These are phyloP conservation scores for Nebria brevicollis DNA, from an alignment of 2,888 invertebrate species.

Conservation along the genomic window DNA sequence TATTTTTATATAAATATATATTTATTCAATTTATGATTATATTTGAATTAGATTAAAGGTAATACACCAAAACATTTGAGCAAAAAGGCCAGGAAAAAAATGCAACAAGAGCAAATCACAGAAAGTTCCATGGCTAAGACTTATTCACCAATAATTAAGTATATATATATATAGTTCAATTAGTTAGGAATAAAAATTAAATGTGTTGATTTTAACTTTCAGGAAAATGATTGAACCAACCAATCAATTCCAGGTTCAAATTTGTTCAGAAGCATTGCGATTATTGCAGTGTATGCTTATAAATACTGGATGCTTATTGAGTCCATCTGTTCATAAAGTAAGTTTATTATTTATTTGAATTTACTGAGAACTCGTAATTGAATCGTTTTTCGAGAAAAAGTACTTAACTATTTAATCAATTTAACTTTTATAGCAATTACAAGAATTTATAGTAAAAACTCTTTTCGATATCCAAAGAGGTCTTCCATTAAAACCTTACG, in stretches of 20 bases:
- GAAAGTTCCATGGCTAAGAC: slow-evolving; percentile 34
- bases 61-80: slow-evolving; percentile 27
- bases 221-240: slow-evolving; percentile 23
- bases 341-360: not conserved
- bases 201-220: slow-evolving; percentile 20
- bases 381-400: too few species aligned
- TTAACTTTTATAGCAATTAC: slow-evolving; percentile 37
- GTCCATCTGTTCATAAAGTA: slow-evolving; percentile 30
- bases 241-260: slow-evolving; percentile 22
- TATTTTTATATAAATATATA: not conserved
- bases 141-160: slow-evolving; percentile 33
- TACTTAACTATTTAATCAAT: not conserved
- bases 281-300: slow-evolving; percentile 24
- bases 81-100: slow-evolving; percentile 36
- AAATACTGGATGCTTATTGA: slow-evolving; percentile 19
- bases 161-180: not conserved
- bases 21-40: slow-evolving; percentile 9
- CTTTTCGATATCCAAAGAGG: slow-evolving; percentile 45
- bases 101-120: slow-evolving; percentile 36
- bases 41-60: slow-evolving; percentile 29
- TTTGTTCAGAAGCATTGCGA: slow-evolving; percentile 29
- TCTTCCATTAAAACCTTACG: slow-evolving; percentile 39
- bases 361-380: too few species aligned
- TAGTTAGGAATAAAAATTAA: not conserved
- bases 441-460: slow-evolving; percentile 43